phyloP scores from a whole-genome alignment of 92 coral and sea anemone genomes.

The Blastomussa wellsi region DNA sequence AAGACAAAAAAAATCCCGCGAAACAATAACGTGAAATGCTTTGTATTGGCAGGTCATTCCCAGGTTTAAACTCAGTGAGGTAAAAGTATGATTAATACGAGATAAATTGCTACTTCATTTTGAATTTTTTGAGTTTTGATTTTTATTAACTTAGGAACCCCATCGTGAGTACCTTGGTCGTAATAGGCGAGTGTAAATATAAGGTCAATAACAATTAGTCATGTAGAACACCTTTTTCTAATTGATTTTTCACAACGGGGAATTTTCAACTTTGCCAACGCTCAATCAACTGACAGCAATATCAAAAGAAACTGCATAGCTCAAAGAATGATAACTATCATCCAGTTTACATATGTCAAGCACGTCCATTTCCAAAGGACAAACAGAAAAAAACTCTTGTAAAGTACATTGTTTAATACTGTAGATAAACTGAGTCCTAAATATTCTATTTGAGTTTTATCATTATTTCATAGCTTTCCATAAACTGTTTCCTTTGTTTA shows the following conservation, averaged over 20 bases:
- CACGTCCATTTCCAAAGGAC: background rate
- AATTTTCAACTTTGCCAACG: background rate
- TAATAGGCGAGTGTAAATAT: slow-evolving; percentile 4
- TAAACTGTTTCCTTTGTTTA: slow-evolving; percentile 36
- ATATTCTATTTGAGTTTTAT: slow-evolving; percentile 12
- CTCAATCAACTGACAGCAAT: background rate
- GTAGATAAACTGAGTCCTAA: slow-evolving; percentile 15
- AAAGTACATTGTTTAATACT: background rate
- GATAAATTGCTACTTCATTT: slow-evolving; percentile 19
- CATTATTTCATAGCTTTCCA: slow-evolving; percentile 31
- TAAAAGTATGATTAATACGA: slow-evolving; percentile 6
- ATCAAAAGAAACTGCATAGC: background rate
- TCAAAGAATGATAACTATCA: background rate
- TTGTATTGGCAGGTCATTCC: background rate
- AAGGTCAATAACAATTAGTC: slow-evolving; percentile 2
- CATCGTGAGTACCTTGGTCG: background rate
- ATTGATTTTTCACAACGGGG: slow-evolving; percentile 13
- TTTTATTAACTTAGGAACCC: slow-evolving; percentile 17
- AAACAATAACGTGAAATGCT: background rate
- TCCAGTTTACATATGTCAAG: background rate
- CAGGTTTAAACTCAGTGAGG: background rate
- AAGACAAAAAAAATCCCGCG: background rate
- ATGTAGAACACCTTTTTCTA: background rate
- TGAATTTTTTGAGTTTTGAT: slow-evolving; percentile 9
- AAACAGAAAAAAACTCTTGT: slow-evolving; percentile 6